These are phyloP conservation scores for Trichopoda pennipes DNA, from an alignment of 2,888 invertebrate genomes.

Conservation along the genomic window DNA sequence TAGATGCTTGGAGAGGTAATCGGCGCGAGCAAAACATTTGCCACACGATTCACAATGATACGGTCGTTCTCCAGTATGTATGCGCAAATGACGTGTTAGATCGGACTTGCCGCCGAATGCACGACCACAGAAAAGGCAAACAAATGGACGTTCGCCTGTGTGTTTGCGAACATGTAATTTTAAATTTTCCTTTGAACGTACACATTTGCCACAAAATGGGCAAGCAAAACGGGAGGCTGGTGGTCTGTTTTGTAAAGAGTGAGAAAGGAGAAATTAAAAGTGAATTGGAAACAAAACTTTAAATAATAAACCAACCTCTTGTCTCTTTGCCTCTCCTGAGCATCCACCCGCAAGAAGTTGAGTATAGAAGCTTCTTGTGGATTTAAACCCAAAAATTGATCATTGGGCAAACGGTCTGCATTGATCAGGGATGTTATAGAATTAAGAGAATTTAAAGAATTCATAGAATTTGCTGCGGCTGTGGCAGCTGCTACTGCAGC, in stretches of 20 bases:
- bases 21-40: constrained; percentile 94
- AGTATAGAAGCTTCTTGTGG: constrained; percentile 84
- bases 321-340: constrained; percentile 85
- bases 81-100: constrained; percentile 91
- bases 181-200: constrained; percentile 92
- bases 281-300: not conserved
- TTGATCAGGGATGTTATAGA: constrained; percentile 82
- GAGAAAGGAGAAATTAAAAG: not conserved
- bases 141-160: constrained; percentile 93
- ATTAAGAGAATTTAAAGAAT: constrained; percentile 76
- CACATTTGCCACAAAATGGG: constrained; percentile 94
- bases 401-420: constrained; percentile 83
- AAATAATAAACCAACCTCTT: constrained; percentile 80
- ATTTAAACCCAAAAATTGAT: constrained; percentile 81
- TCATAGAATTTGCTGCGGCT: constrained; percentile 73
- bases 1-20: constrained; percentile 94
- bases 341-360: constrained; percentile 85
- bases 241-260: constrained; percentile 71
- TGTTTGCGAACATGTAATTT: constrained; percentile 94
- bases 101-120: constrained; percentile 95
- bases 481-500: constrained; percentile 70
- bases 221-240: constrained; percentile 87
- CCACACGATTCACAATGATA: constrained; percentile 96
- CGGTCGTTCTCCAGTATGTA: constrained; percentile 93
- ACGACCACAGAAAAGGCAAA: constrained; percentile 92